phyloP scores from a whole-genome alignment of 2,797 vertebrate genomes.

The Cyclura pinguis region DNA sequence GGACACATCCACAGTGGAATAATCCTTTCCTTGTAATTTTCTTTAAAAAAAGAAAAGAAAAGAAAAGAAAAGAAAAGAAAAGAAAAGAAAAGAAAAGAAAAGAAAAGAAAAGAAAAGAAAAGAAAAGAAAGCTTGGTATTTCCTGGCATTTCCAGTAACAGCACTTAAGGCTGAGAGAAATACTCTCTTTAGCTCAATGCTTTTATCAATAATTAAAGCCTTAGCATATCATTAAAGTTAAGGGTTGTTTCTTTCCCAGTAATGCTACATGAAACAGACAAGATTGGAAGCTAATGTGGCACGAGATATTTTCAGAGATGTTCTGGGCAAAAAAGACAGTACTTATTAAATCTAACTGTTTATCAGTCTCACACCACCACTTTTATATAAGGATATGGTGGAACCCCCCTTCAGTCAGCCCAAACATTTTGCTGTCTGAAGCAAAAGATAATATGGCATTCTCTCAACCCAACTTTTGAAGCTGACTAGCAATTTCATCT shows the following conservation, averaged over 20 bases:
- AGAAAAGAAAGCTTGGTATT: conserved; percentile 1
- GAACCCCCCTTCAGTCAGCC: not conserved
- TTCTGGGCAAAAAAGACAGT: not conserved
- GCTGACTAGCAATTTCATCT: too few species aligned
- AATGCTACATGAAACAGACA: not conserved
- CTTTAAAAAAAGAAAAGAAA: not conserved
- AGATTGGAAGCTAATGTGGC: not conserved
- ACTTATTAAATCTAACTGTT: not conserved
- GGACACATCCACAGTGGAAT: conserved; percentile 10
- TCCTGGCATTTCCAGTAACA: conserved; percentile 17
- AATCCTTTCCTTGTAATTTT: conserved; percentile 26
- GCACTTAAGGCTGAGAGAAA: conserved; percentile 27
- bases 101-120: not conserved
- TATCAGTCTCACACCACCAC: not conserved
- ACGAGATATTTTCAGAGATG: not conserved
- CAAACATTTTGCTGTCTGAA: too few species aligned
- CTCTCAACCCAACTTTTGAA: not conserved
- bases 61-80: too few species aligned
- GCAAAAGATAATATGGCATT: not conserved
- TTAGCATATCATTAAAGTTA: not conserved
- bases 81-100: too few species aligned
- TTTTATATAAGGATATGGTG: too few species aligned
- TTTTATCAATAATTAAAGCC: conserved; percentile 46
- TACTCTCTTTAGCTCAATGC: conserved; percentile 21
- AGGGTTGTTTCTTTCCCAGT: not conserved